phyloP scores from a whole-genome alignment of 1,140 invertebrate genomes.

The Psix sp. region DNA sequence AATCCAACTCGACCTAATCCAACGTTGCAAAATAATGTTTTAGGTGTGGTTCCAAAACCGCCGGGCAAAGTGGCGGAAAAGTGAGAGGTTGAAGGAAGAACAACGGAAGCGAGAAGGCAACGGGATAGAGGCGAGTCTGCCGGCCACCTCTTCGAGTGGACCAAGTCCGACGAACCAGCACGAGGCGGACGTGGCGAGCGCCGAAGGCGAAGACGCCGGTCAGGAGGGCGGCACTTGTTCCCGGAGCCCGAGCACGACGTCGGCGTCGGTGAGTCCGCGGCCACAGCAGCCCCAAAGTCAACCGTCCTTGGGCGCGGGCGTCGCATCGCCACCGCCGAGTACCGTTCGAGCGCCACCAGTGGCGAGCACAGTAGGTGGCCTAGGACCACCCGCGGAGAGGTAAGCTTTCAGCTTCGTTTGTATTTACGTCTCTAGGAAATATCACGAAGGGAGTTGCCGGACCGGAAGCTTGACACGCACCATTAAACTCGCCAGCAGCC shows the following conservation, averaged over 20 bases:
- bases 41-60: conserved; percentile 98
- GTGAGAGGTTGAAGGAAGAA: conserved; percentile 92
- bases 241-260: conserved; percentile 74
- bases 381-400: conserved; percentile 72
- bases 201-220: conserved; percentile 66
- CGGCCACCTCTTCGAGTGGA: conserved; percentile 68
- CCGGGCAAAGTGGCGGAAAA: conserved; percentile 95
- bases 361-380: conserved; percentile 66
- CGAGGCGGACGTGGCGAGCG: conserved; percentile 61
- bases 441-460: conserved; percentile 59
- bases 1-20: too few relatives aligned
- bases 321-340: conserved; percentile 71
- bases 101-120: conserved; percentile 88
- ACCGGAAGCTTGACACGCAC: conserved; percentile 73
- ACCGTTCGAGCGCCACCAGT: conserved; percentile 66
- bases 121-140: conserved; percentile 77
- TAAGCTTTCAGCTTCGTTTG: conserved; percentile 70
- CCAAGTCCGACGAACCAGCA: conserved; percentile 67
- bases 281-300: conserved; percentile 69
- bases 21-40: conserved; percentile 32
- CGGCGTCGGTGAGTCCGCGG: conserved; percentile 73
- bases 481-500: conserved; percentile 68
- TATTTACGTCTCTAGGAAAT: conserved; percentile 75
- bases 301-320: conserved; percentile 68
- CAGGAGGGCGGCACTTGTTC: conserved; percentile 66